A percentile compares a stretch with the other conserved stretches of the same genome.
phyloP scores from a whole-genome alignment of 1,140 invertebrate species.

The Aphaenogaster rudis region DNA sequence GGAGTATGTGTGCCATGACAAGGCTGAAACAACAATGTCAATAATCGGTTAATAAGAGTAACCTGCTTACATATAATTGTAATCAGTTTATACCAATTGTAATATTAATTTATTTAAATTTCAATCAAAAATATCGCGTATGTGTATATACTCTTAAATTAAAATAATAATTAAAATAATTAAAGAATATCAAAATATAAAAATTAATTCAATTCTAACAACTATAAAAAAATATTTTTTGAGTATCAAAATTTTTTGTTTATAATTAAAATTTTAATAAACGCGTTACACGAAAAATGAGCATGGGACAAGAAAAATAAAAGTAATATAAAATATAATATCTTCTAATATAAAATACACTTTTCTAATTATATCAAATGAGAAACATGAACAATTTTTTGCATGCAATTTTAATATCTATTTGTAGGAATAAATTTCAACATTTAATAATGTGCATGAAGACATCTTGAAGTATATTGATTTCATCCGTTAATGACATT shows the following conservation, averaged over 20 bases:
- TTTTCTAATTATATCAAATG: constrained; percentile 6
- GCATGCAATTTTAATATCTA: constrained; percentile 9
- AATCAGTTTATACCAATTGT: background rate
- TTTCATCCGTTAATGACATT: background rate
- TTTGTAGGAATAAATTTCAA: background rate
- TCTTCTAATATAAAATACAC: background rate
- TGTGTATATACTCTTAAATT: background rate
- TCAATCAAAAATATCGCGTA: background rate
- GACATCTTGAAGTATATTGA: background rate
- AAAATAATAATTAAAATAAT: background rate
- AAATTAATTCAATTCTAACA: background rate
- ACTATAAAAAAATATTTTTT: constrained; percentile 10
- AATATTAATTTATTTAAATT: constrained; percentile 20
- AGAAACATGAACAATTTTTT: background rate
- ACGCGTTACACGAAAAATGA: background rate
- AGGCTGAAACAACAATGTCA: constrained; percentile 74
- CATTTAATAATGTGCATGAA: background rate
- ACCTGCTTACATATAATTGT: background rate
- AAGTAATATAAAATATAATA: background rate
- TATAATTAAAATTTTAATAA: background rate
- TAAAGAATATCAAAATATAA: background rate
- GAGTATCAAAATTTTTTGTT: background rate
- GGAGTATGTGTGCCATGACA: constrained; percentile 56
- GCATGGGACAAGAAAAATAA: background rate
- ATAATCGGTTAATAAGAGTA: constrained; percentile 40